Conservation (phyloP, 2,888 invertebrate genomes). For the Thymelicus acteon region DNA sequence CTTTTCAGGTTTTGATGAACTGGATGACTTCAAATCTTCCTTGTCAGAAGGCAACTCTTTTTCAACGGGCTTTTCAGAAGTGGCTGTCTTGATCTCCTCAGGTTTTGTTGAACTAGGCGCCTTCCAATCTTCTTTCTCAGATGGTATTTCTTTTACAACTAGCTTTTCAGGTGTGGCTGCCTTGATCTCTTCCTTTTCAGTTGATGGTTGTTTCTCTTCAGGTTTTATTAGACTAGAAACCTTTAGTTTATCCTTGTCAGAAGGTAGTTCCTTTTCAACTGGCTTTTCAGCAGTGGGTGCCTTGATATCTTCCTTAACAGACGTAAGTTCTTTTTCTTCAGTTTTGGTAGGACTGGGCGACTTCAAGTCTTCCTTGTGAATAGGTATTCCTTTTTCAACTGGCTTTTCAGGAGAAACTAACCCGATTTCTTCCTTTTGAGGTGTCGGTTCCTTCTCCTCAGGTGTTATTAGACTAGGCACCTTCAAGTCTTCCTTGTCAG, state of each 20-base stretch:
- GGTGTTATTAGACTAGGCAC: neutral
- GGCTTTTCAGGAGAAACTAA: neutral
- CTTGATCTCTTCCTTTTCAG: neutral
- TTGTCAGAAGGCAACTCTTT: neutral
- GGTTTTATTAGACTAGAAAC: constrained; percentile 11
- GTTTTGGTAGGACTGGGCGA: too few species aligned
- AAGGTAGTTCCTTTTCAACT: neutral
- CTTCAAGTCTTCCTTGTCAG: neutral
- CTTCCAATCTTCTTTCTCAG: neutral
- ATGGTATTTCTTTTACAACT: neutral
- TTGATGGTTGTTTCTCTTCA: neutral
- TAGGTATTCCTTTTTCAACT: neutral
- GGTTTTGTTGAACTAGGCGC: neutral
- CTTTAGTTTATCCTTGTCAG: constrained; percentile 3
- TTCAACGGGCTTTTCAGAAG: constrained; percentile 3
- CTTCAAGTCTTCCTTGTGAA: neutral
- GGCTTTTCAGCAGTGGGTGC: neutral
- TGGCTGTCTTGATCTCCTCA: neutral
- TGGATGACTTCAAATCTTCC: neutral
- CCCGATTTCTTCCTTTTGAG: neutral
- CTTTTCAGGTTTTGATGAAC: constrained; percentile 1
- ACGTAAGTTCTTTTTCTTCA: neutral
- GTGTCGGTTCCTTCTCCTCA: neutral
- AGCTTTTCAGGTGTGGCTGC: neutral
- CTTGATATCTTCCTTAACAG: constrained; percentile 5